Percentiles rank a stretch among this genome's conserved stretches.
Conservation (phyloP, 2,888 invertebrate genomes). For the Lithophane leautieri region DNA sequence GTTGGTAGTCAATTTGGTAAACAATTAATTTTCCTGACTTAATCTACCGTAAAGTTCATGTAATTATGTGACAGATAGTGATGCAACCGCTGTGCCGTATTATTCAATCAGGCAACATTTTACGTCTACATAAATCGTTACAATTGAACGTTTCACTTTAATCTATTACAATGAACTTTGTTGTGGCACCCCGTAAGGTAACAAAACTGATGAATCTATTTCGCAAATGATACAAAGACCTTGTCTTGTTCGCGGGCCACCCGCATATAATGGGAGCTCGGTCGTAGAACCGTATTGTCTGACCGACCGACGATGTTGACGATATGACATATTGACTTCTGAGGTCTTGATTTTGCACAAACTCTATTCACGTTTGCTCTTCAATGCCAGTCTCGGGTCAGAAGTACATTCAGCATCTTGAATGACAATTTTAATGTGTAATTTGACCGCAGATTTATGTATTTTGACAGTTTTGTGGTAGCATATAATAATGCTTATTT, state of each 20-base stretch:
- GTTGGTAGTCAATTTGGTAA: neutral
- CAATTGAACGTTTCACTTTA: slow-evolving; percentile 43
- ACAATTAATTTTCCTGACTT: neutral
- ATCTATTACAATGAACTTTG: slow-evolving; percentile 51
- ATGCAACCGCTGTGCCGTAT: neutral
- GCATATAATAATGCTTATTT: slow-evolving; percentile 31
- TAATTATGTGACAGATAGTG: neutral
- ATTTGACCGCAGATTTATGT: slow-evolving; percentile 49
- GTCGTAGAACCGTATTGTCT: slow-evolving; percentile 76
- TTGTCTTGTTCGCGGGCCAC: slow-evolving; percentile 79
- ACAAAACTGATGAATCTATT: slow-evolving; percentile 83
- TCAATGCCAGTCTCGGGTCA: slow-evolving; percentile 62
- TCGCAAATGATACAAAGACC: slow-evolving; percentile 75
- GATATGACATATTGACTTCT: slow-evolving; percentile 78
- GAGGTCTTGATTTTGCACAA: slow-evolving; percentile 75
- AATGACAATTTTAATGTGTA: slow-evolving; percentile 59
- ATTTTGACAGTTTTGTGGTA: slow-evolving; percentile 57
- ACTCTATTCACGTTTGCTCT: slow-evolving; percentile 68
- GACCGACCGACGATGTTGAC: slow-evolving; percentile 72
- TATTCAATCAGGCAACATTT: slow-evolving; percentile 20
- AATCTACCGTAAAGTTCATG: neutral
- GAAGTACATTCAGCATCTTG: slow-evolving; percentile 54
- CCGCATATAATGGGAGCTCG: slow-evolving; percentile 80
- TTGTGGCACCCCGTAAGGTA: slow-evolving; percentile 69
- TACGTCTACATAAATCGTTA: slow-evolving; percentile 30